Conservation (phyloP, 2,888 invertebrate species). For the Dinocampus coccinellae region DNA sequence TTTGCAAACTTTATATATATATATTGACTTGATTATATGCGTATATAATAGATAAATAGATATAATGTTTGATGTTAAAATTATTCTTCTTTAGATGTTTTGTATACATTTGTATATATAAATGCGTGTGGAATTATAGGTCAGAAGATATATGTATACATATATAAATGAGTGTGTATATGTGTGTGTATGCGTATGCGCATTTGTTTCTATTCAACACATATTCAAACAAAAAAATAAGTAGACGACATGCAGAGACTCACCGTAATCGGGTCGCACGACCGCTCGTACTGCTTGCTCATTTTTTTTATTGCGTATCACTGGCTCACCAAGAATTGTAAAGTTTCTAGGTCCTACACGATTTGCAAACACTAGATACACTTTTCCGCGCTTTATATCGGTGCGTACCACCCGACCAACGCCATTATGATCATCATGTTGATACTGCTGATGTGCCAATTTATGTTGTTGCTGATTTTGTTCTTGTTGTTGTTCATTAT, state of each 20-base stretch:
- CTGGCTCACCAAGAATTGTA: conserved; percentile 73
- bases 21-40: neutral
- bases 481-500: conserved; percentile 20
- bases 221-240: neutral
- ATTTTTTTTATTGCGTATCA: conserved; percentile 68
- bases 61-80: neutral
- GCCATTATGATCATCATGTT: conserved; percentile 49
- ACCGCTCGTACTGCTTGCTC: conserved; percentile 68
- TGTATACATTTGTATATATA: neutral
- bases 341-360: conserved; percentile 74
- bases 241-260: conserved; percentile 45
- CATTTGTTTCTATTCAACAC: neutral
- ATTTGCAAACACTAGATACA: conserved; percentile 75
- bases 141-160: too few species aligned
- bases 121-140: too few species aligned
- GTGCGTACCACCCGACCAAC: conserved; percentile 70
- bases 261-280: conserved; percentile 68
- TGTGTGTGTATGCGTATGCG: neutral
- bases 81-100: neutral
- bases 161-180: too few species aligned
- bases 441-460: conserved; percentile 52
- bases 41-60: neutral
- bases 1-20: conserved; percentile 10
- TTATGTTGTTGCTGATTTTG: conserved; percentile 34
- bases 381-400: conserved; percentile 72